A percentile compares a stretch with the other conserved stretches of the same genome.
Evolutionary conservation across 1,140 invertebrate genomes (phyloP).

Genomic region (Brachionus rubens): DNA sequence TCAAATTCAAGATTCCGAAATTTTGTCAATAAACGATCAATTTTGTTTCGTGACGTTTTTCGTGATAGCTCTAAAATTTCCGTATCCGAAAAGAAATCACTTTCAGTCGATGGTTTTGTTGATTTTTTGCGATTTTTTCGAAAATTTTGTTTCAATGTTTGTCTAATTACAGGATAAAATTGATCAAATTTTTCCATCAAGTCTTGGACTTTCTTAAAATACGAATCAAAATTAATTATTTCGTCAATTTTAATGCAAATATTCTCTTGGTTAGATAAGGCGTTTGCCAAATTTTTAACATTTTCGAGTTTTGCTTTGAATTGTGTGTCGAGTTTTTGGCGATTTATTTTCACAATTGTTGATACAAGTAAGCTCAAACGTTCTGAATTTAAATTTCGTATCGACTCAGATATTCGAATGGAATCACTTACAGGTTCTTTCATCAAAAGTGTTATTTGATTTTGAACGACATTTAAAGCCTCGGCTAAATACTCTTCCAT

Average conservation of each 20-base stretch:
- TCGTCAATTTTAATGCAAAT: background rate
- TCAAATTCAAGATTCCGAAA: background rate
- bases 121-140: background rate
- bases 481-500: constrained; percentile 1
- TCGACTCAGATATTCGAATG: background rate
- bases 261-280: background rate
- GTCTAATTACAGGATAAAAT: background rate
- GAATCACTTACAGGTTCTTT: constrained; percentile 6
- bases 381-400: background rate
- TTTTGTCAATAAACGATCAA: background rate
- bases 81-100: constrained; percentile 29
- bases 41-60: background rate
- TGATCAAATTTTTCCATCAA: constrained; percentile 26
- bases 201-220: background rate
- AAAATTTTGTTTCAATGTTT: background rate
- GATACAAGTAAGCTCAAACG: background rate
- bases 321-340: background rate
- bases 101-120: background rate
- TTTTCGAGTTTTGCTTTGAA: constrained; percentile 8
- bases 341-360: background rate
- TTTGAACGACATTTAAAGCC: background rate
- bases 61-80: background rate
- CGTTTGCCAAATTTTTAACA: background rate
- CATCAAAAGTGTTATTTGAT: constrained; percentile 9
- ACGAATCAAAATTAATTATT: background rate